A percentile compares a stretch with the other conserved stretches of the same genome.
These are phyloP conservation scores for Scytalopus superciliaris DNA, from an alignment of 2,113 vertebrate genomes.

Conservation along the genomic window DNA sequence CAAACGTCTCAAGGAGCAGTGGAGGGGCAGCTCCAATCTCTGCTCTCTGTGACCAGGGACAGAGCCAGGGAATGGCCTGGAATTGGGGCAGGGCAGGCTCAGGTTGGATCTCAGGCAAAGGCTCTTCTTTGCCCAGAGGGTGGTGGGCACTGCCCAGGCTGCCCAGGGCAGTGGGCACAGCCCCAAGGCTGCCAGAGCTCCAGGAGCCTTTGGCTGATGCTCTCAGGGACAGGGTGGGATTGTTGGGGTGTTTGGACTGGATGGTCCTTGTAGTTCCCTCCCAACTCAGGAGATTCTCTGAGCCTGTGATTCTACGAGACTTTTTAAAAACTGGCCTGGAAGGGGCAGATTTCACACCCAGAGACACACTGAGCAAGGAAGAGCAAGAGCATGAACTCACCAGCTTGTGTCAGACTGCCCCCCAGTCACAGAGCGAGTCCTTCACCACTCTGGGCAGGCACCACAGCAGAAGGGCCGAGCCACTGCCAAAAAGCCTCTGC, in stretches of 20 bases:
- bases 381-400: background rate
- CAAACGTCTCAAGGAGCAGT: background rate
- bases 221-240: background rate
- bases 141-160: background rate
- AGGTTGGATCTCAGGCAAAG: background rate
- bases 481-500: background rate
- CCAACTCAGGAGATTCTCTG: background rate
- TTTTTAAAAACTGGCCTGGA: background rate
- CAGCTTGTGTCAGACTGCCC: background rate
- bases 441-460: background rate
- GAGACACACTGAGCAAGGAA: fast-evolving
- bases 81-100: background rate
- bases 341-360: background rate
- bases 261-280: background rate
- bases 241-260: background rate
- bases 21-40: background rate
- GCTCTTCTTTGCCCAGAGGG: background rate
- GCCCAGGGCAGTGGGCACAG: background rate
- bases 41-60: background rate
- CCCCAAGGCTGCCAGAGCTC: background rate
- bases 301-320: background rate
- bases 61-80: background rate
- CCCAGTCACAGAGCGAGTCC: background rate
- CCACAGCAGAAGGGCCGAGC: background rate
- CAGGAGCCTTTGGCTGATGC: background rate